Evolutionary conservation across 30 jellyfish, hydroid and myxozoan species (phyloP).

Genomic region (Nemopilema nomurai): DNA sequence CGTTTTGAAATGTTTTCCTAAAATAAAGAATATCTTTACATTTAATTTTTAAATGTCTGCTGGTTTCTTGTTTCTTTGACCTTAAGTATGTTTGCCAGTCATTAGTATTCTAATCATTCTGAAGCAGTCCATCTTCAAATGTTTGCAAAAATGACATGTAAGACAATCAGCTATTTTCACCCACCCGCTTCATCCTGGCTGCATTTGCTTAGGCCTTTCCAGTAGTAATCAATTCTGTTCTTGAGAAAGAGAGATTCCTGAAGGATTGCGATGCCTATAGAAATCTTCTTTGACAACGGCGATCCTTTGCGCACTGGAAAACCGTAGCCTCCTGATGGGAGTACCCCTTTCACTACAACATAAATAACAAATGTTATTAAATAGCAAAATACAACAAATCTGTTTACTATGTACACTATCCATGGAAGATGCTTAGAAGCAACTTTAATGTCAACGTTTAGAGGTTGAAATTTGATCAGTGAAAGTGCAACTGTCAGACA

Average conservation of each 20-base stretch:
- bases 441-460: too few species aligned
- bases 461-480: too few species aligned
- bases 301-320: slow-evolving; percentile 52
- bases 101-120: too few species aligned
- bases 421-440: neutral
- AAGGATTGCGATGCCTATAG: slow-evolving; percentile 31
- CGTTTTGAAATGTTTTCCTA: too few species aligned
- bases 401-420: neutral
- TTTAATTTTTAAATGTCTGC: too few species aligned
- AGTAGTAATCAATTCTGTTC: slow-evolving; percentile 7
- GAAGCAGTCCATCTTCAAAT: neutral
- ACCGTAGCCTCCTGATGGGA: slow-evolving; percentile 49
- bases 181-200: neutral
- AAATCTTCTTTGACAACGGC: slow-evolving; percentile 12
- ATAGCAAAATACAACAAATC: too few species aligned
- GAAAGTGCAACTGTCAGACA: too few species aligned
- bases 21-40: too few species aligned
- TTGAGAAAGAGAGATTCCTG: slow-evolving; percentile 22
- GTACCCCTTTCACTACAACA: slow-evolving; percentile 15
- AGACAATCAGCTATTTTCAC: neutral
- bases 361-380: neutral
- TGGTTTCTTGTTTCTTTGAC: too few species aligned
- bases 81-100: too few species aligned
- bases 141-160: neutral
- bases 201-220: slow-evolving; percentile 28